These are phyloP conservation scores for Thamnophis elegans DNA, from an alignment of 2,797 vertebrate genomes.

Conservation along the genomic window DNA sequence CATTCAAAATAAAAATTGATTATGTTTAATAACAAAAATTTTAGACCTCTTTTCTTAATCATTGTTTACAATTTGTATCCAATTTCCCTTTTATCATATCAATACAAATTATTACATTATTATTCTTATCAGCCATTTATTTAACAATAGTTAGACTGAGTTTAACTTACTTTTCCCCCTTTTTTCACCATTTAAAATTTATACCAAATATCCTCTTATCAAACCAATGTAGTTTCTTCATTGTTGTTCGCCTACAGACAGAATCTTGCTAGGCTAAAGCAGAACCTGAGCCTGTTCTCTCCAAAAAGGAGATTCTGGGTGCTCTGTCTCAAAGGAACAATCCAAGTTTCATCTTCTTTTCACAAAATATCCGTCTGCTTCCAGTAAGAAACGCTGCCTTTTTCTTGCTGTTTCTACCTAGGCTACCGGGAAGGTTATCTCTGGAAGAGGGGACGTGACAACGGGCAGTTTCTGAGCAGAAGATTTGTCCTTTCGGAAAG, in stretches of 20 bases:
- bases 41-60: no score
- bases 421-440: slow-evolving; percentile 96
- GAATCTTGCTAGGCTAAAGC: neutral
- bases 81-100: no score
- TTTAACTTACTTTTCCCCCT: no score
- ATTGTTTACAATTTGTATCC: no score
- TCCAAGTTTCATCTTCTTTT: neutral
- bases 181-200: no score
- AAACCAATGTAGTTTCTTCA: neutral
- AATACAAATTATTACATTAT: no score
- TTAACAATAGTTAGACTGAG: no score
- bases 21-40: no score
- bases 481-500: slow-evolving; percentile 94
- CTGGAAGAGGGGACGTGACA: slow-evolving; percentile 97
- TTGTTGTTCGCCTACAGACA: neutral
- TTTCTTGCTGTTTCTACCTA: slow-evolving; percentile 53
- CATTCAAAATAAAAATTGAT: no score
- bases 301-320: neutral
- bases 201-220: no score
- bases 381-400: neutral
- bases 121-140: no score
- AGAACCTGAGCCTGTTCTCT: neutral
- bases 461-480: slow-evolving; percentile 92
- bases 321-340: neutral
- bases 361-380: neutral